phyloP scores from a whole-genome alignment of 2,113 vertebrate genomes.

The Pandion haliaetus region DNA sequence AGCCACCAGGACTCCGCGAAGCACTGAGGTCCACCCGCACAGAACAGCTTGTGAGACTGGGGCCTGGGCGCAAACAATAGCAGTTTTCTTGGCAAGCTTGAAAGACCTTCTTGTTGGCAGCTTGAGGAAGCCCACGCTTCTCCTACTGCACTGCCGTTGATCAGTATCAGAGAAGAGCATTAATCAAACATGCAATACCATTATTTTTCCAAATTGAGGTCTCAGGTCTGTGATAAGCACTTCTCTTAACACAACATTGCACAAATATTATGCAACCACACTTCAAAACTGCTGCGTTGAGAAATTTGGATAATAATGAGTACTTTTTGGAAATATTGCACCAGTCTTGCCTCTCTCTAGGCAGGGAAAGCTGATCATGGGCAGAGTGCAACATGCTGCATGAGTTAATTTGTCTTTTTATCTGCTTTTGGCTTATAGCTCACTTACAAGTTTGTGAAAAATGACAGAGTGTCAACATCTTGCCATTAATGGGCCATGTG shows the following conservation, averaged over 20 bases:
- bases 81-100: constrained; percentile 37
- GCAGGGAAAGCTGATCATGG: neutral
- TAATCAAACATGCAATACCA: neutral
- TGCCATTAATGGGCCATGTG: constrained; percentile 31
- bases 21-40: neutral
- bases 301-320: neutral
- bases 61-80: constrained; percentile 36
- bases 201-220: constrained; percentile 7
- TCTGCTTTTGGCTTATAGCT: constrained; percentile 29
- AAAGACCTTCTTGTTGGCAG: constrained; percentile 41
- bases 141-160: constrained; percentile 10
- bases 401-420: constrained; percentile 1
- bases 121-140: constrained; percentile 54
- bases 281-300: neutral
- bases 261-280: constrained; percentile 12
- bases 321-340: neutral
- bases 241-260: constrained; percentile 5
- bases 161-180: neutral
- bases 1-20: neutral
- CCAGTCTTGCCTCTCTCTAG: neutral
- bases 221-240: neutral
- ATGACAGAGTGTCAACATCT: constrained; percentile 17
- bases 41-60: constrained; percentile 25
- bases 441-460: constrained; percentile 25
- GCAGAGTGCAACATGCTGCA: neutral